Percentiles rank a stretch among this genome's conserved stretches.
Evolutionary conservation across 2,113 vertebrate genomes (phyloP).

Genomic region (Motacilla tschutschensis): DNA sequence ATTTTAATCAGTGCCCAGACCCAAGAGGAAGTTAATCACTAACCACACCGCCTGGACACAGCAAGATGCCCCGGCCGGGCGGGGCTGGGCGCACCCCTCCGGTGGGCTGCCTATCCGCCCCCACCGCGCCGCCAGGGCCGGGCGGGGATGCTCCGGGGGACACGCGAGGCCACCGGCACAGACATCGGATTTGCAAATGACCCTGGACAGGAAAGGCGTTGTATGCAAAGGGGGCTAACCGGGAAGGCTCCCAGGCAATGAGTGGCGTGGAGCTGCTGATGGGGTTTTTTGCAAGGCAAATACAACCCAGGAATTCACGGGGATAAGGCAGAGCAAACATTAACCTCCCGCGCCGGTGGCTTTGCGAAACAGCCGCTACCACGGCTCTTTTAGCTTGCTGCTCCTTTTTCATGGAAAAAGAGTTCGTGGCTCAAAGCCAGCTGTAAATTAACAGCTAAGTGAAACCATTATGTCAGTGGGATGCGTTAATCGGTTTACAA

Average conservation of each 20-base stretch:
- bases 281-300: conserved; percentile 1
- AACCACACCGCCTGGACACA: background rate
- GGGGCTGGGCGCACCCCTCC: background rate
- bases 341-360: background rate
- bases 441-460: conserved; percentile 19
- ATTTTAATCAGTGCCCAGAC: background rate
- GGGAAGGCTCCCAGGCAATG: background rate
- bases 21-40: background rate
- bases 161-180: background rate
- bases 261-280: background rate
- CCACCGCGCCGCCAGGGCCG: rapidly evolving
- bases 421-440: conserved; percentile 19
- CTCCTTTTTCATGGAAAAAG: background rate
- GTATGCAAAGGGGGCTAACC: background rate
- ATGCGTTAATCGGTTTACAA: background rate
- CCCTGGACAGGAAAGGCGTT: background rate
- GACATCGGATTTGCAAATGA: background rate
- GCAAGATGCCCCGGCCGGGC: rapidly evolving
- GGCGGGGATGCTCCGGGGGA: background rate
- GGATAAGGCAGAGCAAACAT: background rate
- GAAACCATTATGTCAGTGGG: conserved; percentile 15
- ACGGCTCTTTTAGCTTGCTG: background rate
- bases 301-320: background rate
- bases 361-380: background rate
- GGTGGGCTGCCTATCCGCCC: rapidly evolving